Base-by-base conservation (phyloP, 2,888 invertebrate genomes). In the Catocala sponsa region DNA sequence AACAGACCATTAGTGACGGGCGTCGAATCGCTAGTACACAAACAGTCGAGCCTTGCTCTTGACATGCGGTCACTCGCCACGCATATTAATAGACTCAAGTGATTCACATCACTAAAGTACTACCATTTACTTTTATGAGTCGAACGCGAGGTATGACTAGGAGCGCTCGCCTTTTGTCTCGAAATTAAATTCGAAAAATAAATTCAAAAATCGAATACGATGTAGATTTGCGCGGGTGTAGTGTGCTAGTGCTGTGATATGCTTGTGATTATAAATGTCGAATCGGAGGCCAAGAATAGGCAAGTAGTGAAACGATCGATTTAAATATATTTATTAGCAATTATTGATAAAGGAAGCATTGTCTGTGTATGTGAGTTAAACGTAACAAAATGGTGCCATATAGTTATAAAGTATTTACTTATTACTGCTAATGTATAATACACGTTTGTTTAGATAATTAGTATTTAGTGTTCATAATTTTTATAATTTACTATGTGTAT, bases 51-150 rank as follows among this genome's bases (percentile, higher is more conserved):
- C 91, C 91, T 93, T 91, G 92, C 86, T 92, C 92, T 92, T 92
- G 92, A 92, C 92, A 91, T 85, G 84, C 90, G 92, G 92, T 91
- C 92, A 91, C 91, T 91, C 87, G 91, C 87, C 87, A 89, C 89
- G 92, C 92, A 92, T 93, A 92, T 91, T 93, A 93, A 93, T 93
- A 92, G 91, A 89, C 82, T 82, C 85, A 87, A 91, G 86, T 91
- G 92, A 74, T 70, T 76, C 77, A 91, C 88, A 87, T 87, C 88
- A 89, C 86, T 87, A 85, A 83, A 87, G 86, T 86, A 88, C 83
- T 82, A 86, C 87, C 80, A 85, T 83, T 82, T 83, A 83, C 80
- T 84, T 63, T 84, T 83, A 85, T 83, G 88, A 88, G 88, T 88
- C 88, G 88, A 84, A 87, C 88, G 87, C 89, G 89, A 86, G 88